Percentiles rank a stretch among this genome's conserved stretches.
Evolutionary conservation across 2,113 vertebrate species (phyloP).

Genomic region (Accipiter cooperii): DNA sequence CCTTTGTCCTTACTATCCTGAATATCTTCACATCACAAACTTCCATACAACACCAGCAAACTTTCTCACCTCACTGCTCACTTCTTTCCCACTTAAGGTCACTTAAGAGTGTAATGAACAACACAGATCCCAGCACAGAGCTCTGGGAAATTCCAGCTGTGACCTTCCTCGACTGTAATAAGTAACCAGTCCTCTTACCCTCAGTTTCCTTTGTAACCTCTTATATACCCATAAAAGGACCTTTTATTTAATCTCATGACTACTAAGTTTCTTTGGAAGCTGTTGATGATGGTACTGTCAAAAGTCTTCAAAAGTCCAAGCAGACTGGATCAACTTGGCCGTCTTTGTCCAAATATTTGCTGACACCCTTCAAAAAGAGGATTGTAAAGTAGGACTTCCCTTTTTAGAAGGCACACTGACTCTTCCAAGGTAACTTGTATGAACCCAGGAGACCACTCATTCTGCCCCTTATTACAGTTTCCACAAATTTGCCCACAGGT

Average conservation of each 20-base stretch:
- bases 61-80: background rate
- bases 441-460: background rate
- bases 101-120: background rate
- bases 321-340: background rate
- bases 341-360: background rate
- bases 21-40: background rate
- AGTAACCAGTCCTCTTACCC: background rate
- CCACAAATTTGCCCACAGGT: background rate
- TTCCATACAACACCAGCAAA: background rate
- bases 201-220: background rate
- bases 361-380: background rate
- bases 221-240: background rate
- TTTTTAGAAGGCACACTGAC: background rate
- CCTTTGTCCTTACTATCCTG: background rate
- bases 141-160: background rate
- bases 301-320: background rate
- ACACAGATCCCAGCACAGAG: background rate
- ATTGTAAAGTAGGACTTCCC: background rate
- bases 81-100: background rate
- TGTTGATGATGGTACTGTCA: background rate
- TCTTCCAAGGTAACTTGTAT: background rate
- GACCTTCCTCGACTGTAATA: background rate
- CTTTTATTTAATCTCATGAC: background rate
- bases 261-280: background rate
- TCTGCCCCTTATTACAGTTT: background rate